Percentiles rank a stretch among this genome's conserved stretches.
These are phyloP conservation scores for Athetis lepigone DNA, from an alignment of 2,888 invertebrate species.

Conservation along the genomic window DNA sequence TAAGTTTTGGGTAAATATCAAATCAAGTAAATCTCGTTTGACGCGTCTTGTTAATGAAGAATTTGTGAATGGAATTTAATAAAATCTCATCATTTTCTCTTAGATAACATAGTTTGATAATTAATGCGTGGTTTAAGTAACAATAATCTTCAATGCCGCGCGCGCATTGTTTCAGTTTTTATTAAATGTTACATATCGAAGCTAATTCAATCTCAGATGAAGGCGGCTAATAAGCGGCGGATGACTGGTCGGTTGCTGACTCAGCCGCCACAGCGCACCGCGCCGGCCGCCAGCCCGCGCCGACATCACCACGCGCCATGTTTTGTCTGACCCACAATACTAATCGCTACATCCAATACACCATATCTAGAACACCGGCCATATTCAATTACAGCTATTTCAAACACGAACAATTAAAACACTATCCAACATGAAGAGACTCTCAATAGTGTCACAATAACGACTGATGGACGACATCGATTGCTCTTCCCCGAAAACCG, in stretches of 20 bases:
- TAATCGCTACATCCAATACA: slow-evolving; percentile 71
- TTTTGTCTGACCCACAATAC: slow-evolving; percentile 72
- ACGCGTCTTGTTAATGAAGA: slow-evolving; percentile 6
- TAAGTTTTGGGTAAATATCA: slow-evolving; percentile 27
- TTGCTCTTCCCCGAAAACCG: slow-evolving; percentile 82
- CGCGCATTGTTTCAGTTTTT: slow-evolving; percentile 80
- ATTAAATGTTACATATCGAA: slow-evolving; percentile 81
- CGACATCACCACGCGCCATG: slow-evolving; percentile 75
- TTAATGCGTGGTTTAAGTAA: slow-evolving; percentile 22
- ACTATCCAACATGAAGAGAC: slow-evolving; percentile 11
- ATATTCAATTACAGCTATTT: slow-evolving; percentile 58
- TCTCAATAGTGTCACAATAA: slow-evolving; percentile 75
- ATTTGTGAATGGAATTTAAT: slow-evolving; percentile 10
- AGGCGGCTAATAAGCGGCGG: slow-evolving; percentile 83
- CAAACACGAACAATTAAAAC: slow-evolving; percentile 26
- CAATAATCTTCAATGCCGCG: slow-evolving; percentile 32
- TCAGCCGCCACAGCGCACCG: slow-evolving; percentile 62
- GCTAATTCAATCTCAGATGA: slow-evolving; percentile 86
- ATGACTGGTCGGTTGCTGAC: slow-evolving; percentile 84
- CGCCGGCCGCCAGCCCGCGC: slow-evolving; percentile 42
- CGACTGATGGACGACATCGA: slow-evolving; percentile 77
- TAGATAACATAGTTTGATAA: background rate
- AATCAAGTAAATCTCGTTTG: too few species aligned
- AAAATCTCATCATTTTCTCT: background rate
- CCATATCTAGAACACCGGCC: slow-evolving; percentile 56